These are phyloP conservation scores for Epirrita christyi DNA, from an alignment of 2,888 invertebrate species.

Conservation along the genomic window DNA sequence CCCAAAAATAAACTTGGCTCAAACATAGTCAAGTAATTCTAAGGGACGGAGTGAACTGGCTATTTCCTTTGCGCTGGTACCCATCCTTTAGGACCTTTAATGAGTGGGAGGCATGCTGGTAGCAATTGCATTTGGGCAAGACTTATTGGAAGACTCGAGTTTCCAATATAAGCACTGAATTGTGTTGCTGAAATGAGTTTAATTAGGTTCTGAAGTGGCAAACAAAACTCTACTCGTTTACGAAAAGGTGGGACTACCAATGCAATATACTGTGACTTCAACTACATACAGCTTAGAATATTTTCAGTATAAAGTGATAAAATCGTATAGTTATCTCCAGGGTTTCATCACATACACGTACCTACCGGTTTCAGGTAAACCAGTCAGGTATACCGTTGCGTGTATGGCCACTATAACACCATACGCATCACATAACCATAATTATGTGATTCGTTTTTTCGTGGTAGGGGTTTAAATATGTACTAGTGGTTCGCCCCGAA, in stretches of 20 bases:
- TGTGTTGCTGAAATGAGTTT: constrained; percentile 5
- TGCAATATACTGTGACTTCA: no score
- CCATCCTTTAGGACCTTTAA: constrained; percentile 27
- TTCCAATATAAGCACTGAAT: constrained; percentile 20
- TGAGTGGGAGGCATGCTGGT: constrained; percentile 31
- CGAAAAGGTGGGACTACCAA: neutral
- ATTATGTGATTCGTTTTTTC: no score
- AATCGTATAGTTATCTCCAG: no score
- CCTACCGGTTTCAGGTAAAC: no score
- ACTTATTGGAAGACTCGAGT: constrained; percentile 30
- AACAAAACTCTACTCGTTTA: neutral
- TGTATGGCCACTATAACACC: no score
- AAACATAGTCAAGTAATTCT: neutral
- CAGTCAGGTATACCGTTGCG: no score
- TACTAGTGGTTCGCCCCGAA: no score
- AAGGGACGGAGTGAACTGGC: constrained; percentile 9
- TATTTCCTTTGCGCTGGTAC: constrained; percentile 3
- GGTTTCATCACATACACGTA: no score
- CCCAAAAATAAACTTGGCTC: neutral
- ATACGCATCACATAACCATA: no score
- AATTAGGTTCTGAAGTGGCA: neutral
- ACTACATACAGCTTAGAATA: no score
- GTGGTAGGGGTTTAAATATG: no score
- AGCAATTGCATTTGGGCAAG: constrained; percentile 32
- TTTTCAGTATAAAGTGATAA: no score